These are phyloP conservation scores for Melanchra persicariae DNA, from an alignment of 2,888 invertebrate genomes.

Conservation along the genomic window DNA sequence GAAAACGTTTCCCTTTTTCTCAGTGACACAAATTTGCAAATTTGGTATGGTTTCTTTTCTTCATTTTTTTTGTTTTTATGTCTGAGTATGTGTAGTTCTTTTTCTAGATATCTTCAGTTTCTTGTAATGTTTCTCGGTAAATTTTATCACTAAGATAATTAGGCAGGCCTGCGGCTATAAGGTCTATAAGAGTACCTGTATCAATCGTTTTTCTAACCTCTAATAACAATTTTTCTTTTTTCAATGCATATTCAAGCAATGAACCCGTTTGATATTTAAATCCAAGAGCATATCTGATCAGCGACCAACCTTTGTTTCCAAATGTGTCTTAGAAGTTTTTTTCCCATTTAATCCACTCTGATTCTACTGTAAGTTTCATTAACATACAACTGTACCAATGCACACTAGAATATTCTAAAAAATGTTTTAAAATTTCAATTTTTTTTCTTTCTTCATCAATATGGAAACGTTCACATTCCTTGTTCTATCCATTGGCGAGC, in stretches of 20 bases:
- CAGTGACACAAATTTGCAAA: too few relatives aligned
- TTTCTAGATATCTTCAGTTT: neutral
- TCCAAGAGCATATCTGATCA: slow-evolving; percentile 1
- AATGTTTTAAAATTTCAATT: too few relatives aligned
- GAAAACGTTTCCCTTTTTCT: too few relatives aligned
- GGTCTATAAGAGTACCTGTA: neutral
- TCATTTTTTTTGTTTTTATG: too few relatives aligned
- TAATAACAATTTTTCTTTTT: slow-evolving; percentile 4
- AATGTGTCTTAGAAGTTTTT: neutral
- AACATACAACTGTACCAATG: slow-evolving; percentile 4
- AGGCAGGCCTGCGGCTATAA: neutral
- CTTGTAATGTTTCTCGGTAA: slow-evolving; percentile 1
- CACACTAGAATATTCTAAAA: neutral
- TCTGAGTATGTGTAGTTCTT: too few relatives aligned
- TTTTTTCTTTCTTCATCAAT: too few relatives aligned
- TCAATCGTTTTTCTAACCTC: neutral
- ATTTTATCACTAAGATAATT: slow-evolving; percentile 6
- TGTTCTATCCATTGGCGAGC: too few relatives aligned
- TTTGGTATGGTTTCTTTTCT: too few relatives aligned
- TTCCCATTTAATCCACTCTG: neutral
- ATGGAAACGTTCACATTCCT: too few relatives aligned
- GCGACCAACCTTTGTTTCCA: neutral
- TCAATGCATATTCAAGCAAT: slow-evolving; percentile 1
- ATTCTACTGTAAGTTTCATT: neutral
- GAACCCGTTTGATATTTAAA: neutral